Evolutionary conservation across 2,888 invertebrate genomes (phyloP).

Genomic region (Phrixothrix hirtus): DNA sequence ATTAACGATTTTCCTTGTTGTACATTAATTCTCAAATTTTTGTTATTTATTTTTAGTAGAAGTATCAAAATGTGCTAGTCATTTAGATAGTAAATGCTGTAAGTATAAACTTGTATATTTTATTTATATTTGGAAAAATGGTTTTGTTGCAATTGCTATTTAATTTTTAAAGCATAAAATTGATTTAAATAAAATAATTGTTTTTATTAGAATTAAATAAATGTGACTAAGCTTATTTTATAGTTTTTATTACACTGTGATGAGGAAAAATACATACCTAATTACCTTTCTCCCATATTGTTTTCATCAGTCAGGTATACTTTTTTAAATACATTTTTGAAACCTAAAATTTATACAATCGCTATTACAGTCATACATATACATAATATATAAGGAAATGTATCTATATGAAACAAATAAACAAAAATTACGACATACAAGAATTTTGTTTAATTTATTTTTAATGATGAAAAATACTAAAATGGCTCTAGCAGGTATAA

Average conservation of each 20-base stretch:
- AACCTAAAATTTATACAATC: slow-evolving; percentile 15
- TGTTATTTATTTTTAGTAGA: slow-evolving; percentile 50
- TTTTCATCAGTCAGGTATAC: not conserved
- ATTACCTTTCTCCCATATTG: not conserved
- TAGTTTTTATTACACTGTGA: slow-evolving; percentile 14
- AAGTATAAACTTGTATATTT: slow-evolving; percentile 50
- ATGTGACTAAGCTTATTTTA: slow-evolving; percentile 9
- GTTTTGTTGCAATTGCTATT: slow-evolving; percentile 39
- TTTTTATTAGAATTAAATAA: slow-evolving; percentile 18
- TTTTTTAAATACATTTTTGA: not conserved
- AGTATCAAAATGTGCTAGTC: slow-evolving; percentile 54
- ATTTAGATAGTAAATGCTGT: slow-evolving; percentile 51
- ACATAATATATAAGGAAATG: slow-evolving; percentile 21
- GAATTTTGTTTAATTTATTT: not conserved
- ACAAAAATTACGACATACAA: not conserved
- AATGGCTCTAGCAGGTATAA: too few species aligned
- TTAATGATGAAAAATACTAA: too few species aligned
- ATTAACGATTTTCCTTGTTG: not conserved
- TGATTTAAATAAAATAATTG: slow-evolving; percentile 16
- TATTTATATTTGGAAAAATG: slow-evolving; percentile 49
- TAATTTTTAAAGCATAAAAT: slow-evolving; percentile 21
- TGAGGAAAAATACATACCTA: not conserved
- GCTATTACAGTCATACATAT: slow-evolving; percentile 18
- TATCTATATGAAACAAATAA: slow-evolving; percentile 24
- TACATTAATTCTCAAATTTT: slow-evolving; percentile 24